Evolutionary conservation across 2,797 vertebrate genomes (phyloP), one percentile per base, ranked within the genome.

Genomic region (Eidolon dupreanum): DNA sequence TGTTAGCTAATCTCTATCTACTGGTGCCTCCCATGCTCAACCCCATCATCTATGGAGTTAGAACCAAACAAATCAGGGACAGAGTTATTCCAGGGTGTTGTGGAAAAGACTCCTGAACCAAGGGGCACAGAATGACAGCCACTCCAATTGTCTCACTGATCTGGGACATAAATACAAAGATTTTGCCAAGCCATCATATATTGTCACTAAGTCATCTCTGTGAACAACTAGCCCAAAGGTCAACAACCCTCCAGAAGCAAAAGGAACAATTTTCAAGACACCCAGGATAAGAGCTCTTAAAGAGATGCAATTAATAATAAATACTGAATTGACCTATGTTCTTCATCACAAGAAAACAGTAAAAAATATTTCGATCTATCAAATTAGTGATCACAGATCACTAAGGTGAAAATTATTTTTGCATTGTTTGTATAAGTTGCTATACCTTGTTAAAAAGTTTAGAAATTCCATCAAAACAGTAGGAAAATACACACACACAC

Each of bases 1-100:
- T 97, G 83, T 94, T 96, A 1, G 46, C 95, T 49, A 94, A 89
- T 79, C 3, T 97, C 71, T 97, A 97, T 12, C 84, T 97, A 3
- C 46, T 98, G 24, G 93, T 97, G 22, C 97, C 97, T 46, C 97
- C 98, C 46, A 96, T 95, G 91, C 95, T 98, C 17, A 98, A 97
- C 63, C 98, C 97, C 55, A 96, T 98, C 20, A 97, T 97, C 38
- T 98, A 98, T 46, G 95, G 96, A 38, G 87, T 97, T 20, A 97
- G 94, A 86, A 98, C 98, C 63, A 98, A 96, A 46, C 97, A 98
- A 89, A 98, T 98, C 53, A 68, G 96, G 31, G 61, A 91, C n/a
- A 95, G 73, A 5, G 49, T 97, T 53, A 74, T 71, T 28, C 65
- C 12, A 77, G 79, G 53, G 2, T 96, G n/a, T 46, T 95, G 49